Evolutionary conservation across 2,113 vertebrate genomes (phyloP).

Genomic region (Ictidomys tridecemlineatus): DNA sequence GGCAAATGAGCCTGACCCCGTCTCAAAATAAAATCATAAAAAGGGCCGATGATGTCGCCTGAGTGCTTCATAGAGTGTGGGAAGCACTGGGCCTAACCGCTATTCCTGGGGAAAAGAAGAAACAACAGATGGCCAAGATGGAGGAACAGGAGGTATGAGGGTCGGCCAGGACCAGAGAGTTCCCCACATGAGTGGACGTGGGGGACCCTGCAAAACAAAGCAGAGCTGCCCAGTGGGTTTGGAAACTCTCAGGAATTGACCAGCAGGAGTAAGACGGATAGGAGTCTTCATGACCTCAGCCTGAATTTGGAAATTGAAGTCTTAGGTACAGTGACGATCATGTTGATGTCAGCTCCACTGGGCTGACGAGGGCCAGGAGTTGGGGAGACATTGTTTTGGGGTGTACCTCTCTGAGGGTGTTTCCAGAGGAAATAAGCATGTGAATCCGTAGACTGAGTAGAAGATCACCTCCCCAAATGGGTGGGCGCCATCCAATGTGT

Average conservation of each 20-base stretch:
- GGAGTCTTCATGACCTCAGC: not conserved
- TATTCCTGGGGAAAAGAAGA: too few relatives aligned
- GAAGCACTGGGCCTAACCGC: too few relatives aligned
- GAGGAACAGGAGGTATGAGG: not conserved
- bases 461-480: too few relatives aligned
- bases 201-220: not conserved
- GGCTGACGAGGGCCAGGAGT: not conserved
- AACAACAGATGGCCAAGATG: fast-evolving
- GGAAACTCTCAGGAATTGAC: too few relatives aligned
- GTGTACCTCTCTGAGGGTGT: not conserved
- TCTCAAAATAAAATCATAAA: not conserved
- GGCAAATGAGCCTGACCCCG: not conserved
- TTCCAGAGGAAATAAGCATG: not conserved
- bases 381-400: too few relatives aligned
- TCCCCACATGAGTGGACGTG: fast-evolving
- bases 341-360: not conserved
- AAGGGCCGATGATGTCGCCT: too few relatives aligned
- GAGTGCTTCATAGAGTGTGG: too few relatives aligned
- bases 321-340: not conserved
- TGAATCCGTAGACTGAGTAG: not conserved
- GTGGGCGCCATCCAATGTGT: not conserved
- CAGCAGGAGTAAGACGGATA: too few relatives aligned
- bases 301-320: not conserved
- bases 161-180: not conserved
- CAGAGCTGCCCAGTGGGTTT: not conserved